Conservation (phyloP, 2,113 vertebrate species). For the Caranx ignobilis region DNA sequence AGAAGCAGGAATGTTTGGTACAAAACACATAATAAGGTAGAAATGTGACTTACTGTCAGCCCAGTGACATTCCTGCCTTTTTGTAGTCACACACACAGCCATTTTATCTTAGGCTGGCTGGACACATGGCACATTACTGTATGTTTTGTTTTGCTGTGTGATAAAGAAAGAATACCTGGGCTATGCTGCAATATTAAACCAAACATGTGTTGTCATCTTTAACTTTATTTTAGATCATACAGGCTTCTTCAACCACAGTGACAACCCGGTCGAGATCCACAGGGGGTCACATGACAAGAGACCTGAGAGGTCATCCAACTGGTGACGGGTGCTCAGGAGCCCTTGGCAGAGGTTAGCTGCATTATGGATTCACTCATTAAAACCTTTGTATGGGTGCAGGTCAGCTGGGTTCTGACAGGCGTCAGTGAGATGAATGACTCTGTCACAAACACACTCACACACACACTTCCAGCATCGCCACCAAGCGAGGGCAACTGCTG, state of each 20-base stretch:
- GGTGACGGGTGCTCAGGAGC: slow-evolving; percentile 26
- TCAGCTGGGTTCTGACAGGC: slow-evolving; percentile 61
- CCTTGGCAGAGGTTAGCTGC: slow-evolving; percentile 34
- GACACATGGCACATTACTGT: neutral
- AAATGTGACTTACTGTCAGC: slow-evolving; percentile 34
- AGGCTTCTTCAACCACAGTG: slow-evolving; percentile 16
- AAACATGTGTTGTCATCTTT: neutral
- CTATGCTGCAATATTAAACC: neutral
- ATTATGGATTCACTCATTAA: slow-evolving; percentile 63
- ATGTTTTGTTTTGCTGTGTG: neutral
- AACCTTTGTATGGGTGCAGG: slow-evolving; percentile 57
- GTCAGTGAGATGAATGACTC: slow-evolving; percentile 65
- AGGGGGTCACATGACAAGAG: slow-evolving; percentile 41
- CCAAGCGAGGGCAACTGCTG: slow-evolving; percentile 39
- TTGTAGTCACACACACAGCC: neutral
- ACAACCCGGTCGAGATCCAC: slow-evolving; percentile 12
- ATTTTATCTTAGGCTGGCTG: neutral
- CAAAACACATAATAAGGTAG: slow-evolving; percentile 34
- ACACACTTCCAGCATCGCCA: slow-evolving; percentile 27
- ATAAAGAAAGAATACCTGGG: neutral
- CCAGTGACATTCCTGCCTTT: slow-evolving; percentile 37
- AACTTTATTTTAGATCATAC: neutral
- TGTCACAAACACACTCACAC: slow-evolving; percentile 29
- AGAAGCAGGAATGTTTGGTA: slow-evolving; percentile 51
- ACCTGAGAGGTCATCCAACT: slow-evolving; percentile 49